Evolutionary conservation across 1,140 invertebrate genomes (phyloP), one percentile per base, ranked within the genome.

Genomic region (Latrodectus geometricus): DNA sequence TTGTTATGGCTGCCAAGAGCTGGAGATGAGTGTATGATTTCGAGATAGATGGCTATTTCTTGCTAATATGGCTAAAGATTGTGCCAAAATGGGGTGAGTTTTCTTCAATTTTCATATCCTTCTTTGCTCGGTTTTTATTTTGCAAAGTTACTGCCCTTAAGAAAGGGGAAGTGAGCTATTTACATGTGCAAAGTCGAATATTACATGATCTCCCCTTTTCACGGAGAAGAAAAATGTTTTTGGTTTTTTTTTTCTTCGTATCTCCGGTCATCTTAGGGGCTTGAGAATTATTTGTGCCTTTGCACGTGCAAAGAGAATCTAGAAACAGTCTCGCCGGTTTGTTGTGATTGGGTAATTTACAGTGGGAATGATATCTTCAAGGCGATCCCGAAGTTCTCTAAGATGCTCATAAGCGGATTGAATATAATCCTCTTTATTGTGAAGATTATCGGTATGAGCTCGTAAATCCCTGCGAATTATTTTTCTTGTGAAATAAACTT

Each of bases 61-160:
- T 87, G 69, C 77, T 80, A 74, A 87, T 73, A 87, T 80, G 85
- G 78, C 85, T 87, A 87, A 87, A 87, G 85, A 87, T 79, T 87
- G 85, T 87, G 85, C 85, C 85, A 87, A 87, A 87, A 87, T 87
- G 85, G 85, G 85, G 85, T 87, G 65, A 80, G 85, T 80, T 73
- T 80, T 74, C 48, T 65, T 74, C 17, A 66, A 66, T 72, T 70
- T 74, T 74, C 54, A 65, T 52, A 21, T 69, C 65, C 48, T 50
- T 17, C 48, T 20, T 66, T 20, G 49, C 52, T 65, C n/a, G 23
- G 35, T 54, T 50, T 48, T 70, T 80, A 50, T 21, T 48, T 80
- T 70, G 54, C 54, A 61, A 61, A 61, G 11, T 17, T 17, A 8
- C 54, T 17, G 17, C 11, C 17, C 11, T 61, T 61, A 11, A 14